Conservation (phyloP, 1,140 invertebrate genomes). For the Hypsibius dujardini region DNA sequence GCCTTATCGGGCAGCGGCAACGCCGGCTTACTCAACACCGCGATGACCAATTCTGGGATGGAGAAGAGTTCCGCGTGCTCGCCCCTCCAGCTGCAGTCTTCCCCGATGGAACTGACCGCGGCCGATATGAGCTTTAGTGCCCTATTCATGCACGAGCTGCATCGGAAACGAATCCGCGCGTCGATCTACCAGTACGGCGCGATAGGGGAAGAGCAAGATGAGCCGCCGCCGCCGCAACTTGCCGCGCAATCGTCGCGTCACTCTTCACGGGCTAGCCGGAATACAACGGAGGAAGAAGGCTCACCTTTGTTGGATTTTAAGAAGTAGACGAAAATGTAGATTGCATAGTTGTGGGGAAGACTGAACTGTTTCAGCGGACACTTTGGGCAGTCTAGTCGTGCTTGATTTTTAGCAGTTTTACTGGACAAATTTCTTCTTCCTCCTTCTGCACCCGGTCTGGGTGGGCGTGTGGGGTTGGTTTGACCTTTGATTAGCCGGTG, state of each 20-base stretch:
- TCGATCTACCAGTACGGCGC: not conserved
- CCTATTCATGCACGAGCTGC: conserved; percentile 55
- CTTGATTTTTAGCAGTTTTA: too few species aligned
- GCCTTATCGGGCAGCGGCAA: not conserved
- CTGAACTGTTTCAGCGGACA: too few species aligned
- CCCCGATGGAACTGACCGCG: conserved; percentile 37
- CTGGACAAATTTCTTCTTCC: too few species aligned
- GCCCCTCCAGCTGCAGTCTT: not conserved
- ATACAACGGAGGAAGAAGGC: not conserved
- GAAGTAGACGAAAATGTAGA: too few species aligned
- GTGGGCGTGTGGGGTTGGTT: too few species aligned
- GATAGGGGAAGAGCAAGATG: not conserved
- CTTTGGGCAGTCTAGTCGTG: too few species aligned
- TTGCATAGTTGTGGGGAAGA: too few species aligned
- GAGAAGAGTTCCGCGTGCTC: not conserved
- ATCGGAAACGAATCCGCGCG: conserved; percentile 30
- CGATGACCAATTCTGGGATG: not conserved
- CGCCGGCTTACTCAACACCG: not conserved
- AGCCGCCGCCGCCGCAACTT: not conserved
- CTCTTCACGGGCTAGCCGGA: not conserved
- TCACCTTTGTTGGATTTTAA: not conserved
- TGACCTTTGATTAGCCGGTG: too few species aligned
- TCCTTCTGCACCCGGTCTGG: too few species aligned
- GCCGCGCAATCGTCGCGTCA: not conserved
- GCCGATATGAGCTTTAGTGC: conserved; percentile 61